Percentiles rank a stretch among this genome's conserved stretches.
phyloP scores from a whole-genome alignment of 2,113 vertebrate genomes.

The Melanerpes formicivorus region DNA sequence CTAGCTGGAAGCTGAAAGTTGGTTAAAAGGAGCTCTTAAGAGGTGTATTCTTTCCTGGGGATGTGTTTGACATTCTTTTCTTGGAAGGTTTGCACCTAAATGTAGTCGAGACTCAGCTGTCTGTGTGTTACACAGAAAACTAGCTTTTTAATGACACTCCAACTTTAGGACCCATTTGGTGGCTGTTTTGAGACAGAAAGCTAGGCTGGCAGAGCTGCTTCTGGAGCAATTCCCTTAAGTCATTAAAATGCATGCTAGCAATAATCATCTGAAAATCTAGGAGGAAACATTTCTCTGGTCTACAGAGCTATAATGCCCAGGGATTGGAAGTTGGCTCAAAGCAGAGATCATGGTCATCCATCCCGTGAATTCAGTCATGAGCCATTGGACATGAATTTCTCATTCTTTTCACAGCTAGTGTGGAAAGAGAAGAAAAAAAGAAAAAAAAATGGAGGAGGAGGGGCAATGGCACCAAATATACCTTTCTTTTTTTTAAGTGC shows the following conservation, averaged over 20 bases:
- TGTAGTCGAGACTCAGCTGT: not conserved
- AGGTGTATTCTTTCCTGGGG: not conserved
- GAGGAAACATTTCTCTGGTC: not conserved
- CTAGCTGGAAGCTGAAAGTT: not conserved
- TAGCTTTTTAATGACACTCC: not conserved
- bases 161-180: not conserved
- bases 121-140: not conserved
- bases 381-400: not conserved
- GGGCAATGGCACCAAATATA: not conserved
- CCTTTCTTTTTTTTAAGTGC: not conserved
- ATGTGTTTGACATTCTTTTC: not conserved
- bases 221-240: not conserved
- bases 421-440: not conserved
- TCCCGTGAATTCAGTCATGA: not conserved
- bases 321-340: not conserved
- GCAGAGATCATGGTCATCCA: not conserved
- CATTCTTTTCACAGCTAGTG: not conserved
- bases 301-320: not conserved
- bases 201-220: not conserved
- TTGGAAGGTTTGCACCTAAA: not conserved
- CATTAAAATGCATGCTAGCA: not conserved
- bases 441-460: not conserved
- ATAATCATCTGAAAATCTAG: not conserved
- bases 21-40: not conserved
- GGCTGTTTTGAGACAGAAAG: not conserved